Base-by-base conservation (phyloP, 2,888 invertebrate species). In the Stenoptilia bipunctidactyla region DNA sequence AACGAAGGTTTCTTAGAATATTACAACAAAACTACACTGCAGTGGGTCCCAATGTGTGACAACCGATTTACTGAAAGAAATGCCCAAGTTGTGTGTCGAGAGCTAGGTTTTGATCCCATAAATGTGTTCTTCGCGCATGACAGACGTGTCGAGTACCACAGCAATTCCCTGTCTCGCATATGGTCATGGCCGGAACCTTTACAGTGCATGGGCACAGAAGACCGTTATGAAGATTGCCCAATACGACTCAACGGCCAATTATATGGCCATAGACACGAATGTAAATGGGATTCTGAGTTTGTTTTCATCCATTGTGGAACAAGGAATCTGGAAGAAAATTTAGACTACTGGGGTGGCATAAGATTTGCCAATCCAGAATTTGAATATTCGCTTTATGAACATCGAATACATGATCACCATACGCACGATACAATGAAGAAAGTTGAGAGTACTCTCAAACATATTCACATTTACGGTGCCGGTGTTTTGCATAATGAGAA, bases 1-100 rank as follows among this genome's bases (percentile, higher is more conserved):
- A 88, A 88, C 53, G 90, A 92, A 86, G 98, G 98, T 3, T 98
- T 97, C 58, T 69, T 98, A 44, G 97, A 98, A 76, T 93, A 96
- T 61, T 98, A 93, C 65, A 99, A 99, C 60, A 88, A 88, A 51
- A 98, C 99, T 1, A 97, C 97, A 0, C 84, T 95, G 13, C 97
- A 98, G 61, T 98, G 97, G 96, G 93, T 97, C 27, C 96, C 98
- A 0, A 90, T 98, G 76, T 99, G 99, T 71, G 99, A 99, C 69
- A 88, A 88, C 35, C 87, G 96, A 43, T 99, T 99, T 66, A 97
- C 97, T 0, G 96, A 98, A 66, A 88, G 97, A 55, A 98, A 98
- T 64, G 98, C 97, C 2, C 93, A 97, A 85, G 98, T 98, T 0
- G 96, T 97, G 0, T 99, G 99, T 61, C 87, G 95, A 14, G 95